phyloP scores from a whole-genome alignment of 2,797 vertebrate genomes.

The Chanos chanos region DNA sequence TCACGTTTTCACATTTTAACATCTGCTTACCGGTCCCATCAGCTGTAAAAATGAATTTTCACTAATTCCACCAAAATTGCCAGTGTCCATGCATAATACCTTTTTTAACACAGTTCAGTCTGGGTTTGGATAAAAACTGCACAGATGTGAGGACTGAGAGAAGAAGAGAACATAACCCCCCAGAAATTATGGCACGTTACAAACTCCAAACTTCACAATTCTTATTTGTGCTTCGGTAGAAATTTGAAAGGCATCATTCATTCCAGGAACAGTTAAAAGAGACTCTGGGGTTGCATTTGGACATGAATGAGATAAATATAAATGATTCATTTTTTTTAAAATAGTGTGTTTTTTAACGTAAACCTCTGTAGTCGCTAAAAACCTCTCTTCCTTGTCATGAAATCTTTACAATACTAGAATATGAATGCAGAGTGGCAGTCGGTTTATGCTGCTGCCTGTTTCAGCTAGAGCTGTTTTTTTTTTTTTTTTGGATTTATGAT shows the following conservation, averaged over 20 bases:
- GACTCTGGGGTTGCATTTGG: no score
- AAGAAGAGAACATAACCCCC: neutral
- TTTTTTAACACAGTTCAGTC: slow-evolving; percentile 36
- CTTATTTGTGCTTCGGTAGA: neutral
- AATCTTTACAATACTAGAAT: neutral
- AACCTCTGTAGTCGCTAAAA: neutral
- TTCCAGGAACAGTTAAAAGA: no score
- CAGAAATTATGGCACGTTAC: neutral
- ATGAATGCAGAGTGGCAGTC: slow-evolving; percentile 10
- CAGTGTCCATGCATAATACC: slow-evolving; percentile 49
- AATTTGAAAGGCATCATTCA: no score
- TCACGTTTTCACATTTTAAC: slow-evolving; percentile 59
- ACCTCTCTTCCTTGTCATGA: neutral
- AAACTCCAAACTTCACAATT: neutral
- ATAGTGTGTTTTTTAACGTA: no score
- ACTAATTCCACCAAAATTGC: slow-evolving; percentile 54
- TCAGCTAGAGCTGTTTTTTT: slow-evolving; percentile 38
- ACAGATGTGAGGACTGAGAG: neutral
- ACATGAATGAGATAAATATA: no score
- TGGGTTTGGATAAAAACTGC: slow-evolving; percentile 6
- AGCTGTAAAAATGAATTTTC: slow-evolving; percentile 57
- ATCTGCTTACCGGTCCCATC: slow-evolving; percentile 66
- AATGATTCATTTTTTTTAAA: no score
- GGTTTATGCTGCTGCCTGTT: slow-evolving; percentile 31
- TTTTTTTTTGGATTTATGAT: slow-evolving; percentile 56